Evolutionary conservation across 2,113 vertebrate genomes (phyloP), one percentile per base, ranked within the genome.

Genomic region (Callochromis pleurospilus): DNA sequence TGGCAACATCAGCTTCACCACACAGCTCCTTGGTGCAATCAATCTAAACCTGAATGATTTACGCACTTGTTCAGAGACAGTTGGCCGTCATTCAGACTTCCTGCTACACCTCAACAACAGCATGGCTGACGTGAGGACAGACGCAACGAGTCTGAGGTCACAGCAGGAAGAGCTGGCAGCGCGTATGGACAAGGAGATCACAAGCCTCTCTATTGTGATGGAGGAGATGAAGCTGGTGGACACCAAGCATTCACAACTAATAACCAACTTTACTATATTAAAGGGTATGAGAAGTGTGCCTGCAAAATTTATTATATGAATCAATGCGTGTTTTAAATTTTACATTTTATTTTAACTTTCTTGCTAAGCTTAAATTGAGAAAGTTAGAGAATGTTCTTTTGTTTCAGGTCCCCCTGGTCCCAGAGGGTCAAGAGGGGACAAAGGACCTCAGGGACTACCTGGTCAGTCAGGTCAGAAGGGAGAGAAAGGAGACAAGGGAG

Each of bases 201-300:
- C 97, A 89, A 98, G 96, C 88, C 96, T 99, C 82, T 98, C 98
- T 0, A 95, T 98, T 70, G 96, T 99, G 84, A 99, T 98, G 98
- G 98, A 99, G 94, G 98, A 99, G 96, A 98, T 99, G 98, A 99
- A 99, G 89, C 90, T 99, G 54, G 98, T 99, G 36, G 98, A 99
- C 95, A 98, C 96, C 92, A 98, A 98, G 90, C 98, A 99, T 77
- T 98, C 98, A 10, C 98, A 99, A 81, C 97, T 99, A 17, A 99
- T 99, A 94, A 98, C 97, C 92, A 99, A 99, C 93, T 99, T 99
- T 94, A 99, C 98, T 47, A 98, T 99, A 91, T 94, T 99, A 83
- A 96, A 99, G 95, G 98, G 98, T 99, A 94, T 92, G 95, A 38
- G 3, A 26, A 53, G 47, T 38, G 1, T 51, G 47, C 13, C 36